These are phyloP conservation scores for Erannis defoliaria DNA, from an alignment of 2,888 invertebrate species.

Conservation along the genomic window DNA sequence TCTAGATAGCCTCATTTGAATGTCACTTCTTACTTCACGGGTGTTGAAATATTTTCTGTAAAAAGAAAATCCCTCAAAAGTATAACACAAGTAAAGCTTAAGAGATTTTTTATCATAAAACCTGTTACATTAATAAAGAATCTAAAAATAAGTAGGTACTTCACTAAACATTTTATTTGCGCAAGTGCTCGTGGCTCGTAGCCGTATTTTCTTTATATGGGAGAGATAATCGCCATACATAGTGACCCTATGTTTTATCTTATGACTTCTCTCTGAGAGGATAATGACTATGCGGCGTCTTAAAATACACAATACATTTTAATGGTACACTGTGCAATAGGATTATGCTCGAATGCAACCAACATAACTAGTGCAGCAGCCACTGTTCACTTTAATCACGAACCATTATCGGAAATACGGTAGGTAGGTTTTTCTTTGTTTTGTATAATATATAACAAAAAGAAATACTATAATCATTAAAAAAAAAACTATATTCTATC, in stretches of 20 bases:
- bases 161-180: neutral
- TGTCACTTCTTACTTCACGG: too few relatives aligned
- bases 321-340: constrained; percentile 70
- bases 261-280: constrained; percentile 44
- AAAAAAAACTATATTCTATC: too few relatives aligned
- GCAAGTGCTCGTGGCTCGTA: neutral
- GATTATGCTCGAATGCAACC: constrained; percentile 66
- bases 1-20: too few relatives aligned
- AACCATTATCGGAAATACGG: neutral
- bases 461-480: too few relatives aligned
- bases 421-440: too few relatives aligned
- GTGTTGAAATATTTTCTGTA: too few relatives aligned
- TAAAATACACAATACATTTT: constrained; percentile 64
- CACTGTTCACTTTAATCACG: constrained; percentile 8
- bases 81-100: too few relatives aligned
- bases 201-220: constrained; percentile 23
- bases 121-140: too few relatives aligned
- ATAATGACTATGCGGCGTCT: constrained; percentile 43
- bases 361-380: constrained; percentile 22
- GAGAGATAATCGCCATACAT: constrained; percentile 24
- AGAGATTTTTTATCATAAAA: too few relatives aligned
- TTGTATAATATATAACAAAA: too few relatives aligned
- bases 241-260: constrained; percentile 52
- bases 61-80: too few relatives aligned
- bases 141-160: neutral